A percentile compares a stretch with the other conserved stretches of the same genome.
Conservation (phyloP, 35 echinoderm and acorn worm species). For the Ophioderma brevispina region DNA sequence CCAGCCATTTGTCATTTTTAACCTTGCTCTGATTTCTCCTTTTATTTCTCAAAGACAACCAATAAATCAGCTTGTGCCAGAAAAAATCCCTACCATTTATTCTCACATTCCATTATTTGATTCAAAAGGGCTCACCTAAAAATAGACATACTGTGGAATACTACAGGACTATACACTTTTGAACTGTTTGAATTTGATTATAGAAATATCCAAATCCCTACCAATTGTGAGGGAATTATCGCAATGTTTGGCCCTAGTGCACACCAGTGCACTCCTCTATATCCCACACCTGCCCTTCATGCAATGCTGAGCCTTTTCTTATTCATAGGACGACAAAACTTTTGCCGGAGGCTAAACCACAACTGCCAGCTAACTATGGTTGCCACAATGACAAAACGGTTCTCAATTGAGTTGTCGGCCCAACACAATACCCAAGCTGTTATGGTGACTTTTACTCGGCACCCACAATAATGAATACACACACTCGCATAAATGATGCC, state of each 20-base stretch:
- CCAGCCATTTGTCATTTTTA: background rate
- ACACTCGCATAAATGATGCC: too few species aligned
- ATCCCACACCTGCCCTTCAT: slow-evolving; percentile 5
- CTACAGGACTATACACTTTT: too few species aligned
- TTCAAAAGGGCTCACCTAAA: too few species aligned
- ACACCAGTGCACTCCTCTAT: background rate
- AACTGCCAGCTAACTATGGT: background rate
- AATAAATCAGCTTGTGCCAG: background rate
- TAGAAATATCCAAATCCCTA: background rate
- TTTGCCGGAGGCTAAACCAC: background rate
- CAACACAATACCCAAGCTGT: background rate
- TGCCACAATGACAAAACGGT: background rate
- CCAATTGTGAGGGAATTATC: background rate
- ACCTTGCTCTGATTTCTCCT: background rate
- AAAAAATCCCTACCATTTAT: background rate
- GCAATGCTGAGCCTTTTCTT: background rate
- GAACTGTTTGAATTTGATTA: too few species aligned
- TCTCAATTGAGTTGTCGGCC: background rate
- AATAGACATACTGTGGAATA: too few species aligned
- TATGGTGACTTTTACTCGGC: too few species aligned
- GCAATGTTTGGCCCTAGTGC: background rate
- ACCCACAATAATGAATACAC: too few species aligned
- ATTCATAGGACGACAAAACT: background rate
- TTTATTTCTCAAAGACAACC: background rate
- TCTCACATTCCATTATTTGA: too few species aligned